A percentile compares a stretch with the other conserved stretches of the same genome.
Evolutionary conservation across 2,888 invertebrate genomes (phyloP).

Genomic region (Drosophila histrio): DNA sequence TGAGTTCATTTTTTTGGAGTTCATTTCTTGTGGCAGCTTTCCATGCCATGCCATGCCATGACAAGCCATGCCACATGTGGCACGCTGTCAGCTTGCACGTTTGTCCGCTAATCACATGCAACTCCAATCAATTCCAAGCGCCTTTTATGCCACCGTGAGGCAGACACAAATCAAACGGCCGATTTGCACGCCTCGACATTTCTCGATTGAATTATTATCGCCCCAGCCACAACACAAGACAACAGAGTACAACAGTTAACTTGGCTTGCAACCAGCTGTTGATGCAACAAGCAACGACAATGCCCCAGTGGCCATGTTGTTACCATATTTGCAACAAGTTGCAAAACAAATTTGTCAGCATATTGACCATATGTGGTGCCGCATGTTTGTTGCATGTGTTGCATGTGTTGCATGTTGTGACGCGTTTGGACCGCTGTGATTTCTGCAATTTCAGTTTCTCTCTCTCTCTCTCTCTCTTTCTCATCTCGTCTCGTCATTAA

Average conservation of each 20-base stretch:
- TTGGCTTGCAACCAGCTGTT: neutral
- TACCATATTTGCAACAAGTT: slow-evolving; percentile 64
- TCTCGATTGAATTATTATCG: slow-evolving; percentile 78
- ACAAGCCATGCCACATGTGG: slow-evolving; percentile 1
- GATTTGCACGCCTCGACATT: slow-evolving; percentile 80
- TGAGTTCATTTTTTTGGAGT: slow-evolving; percentile 11
- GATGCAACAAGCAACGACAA: slow-evolving; percentile 40
- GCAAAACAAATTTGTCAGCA: slow-evolving; percentile 79
- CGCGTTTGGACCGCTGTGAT: slow-evolving; percentile 43
- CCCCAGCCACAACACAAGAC: slow-evolving; percentile 13
- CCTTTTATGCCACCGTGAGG: slow-evolving; percentile 67
- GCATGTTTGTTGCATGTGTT: slow-evolving; percentile 38
- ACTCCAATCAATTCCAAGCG: slow-evolving; percentile 75
- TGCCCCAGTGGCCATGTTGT: slow-evolving; percentile 53
- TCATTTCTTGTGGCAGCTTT: slow-evolving; percentile 8
- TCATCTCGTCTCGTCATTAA: slow-evolving; percentile 53
- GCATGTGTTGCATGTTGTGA: slow-evolving; percentile 15
- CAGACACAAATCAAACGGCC: slow-evolving; percentile 63
- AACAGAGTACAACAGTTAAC: slow-evolving; percentile 29
- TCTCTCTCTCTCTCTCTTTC: neutral
- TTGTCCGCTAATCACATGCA: slow-evolving; percentile 72
- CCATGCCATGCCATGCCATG: too few species aligned
- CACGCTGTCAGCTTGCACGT: slow-evolving; percentile 20
- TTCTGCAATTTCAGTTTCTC: slow-evolving; percentile 41
- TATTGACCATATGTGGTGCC: slow-evolving; percentile 68